Evolutionary conservation across 2,113 vertebrate genomes (phyloP), one percentile per base, ranked within the genome.

Genomic region (Excalfactoria chinensis): DNA sequence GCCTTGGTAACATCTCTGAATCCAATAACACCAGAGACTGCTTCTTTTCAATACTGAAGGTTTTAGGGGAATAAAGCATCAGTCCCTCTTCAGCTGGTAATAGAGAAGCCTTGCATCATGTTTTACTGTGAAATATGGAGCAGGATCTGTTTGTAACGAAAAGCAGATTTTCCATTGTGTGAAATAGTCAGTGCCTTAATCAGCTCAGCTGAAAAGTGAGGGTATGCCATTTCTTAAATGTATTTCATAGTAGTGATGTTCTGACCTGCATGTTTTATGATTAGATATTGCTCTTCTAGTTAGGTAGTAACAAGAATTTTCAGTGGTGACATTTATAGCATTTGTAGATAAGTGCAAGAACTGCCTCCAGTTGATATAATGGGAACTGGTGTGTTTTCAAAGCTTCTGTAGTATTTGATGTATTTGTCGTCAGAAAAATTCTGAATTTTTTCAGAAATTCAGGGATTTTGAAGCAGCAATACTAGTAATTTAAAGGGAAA

Each of bases 281-380:
- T 87, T 53, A 13, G 2, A 2, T 28, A 21, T 5, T 43, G n/a
- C n/a, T 75, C 8, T 53, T 72, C 69, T 0, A 0, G 4, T 26
- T 58, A 51, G 11, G 46, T 53, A 46, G 22, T 35, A 25, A 9
- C n/a, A 28, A 83, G 51, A 81, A 55, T 53, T 30, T 51, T 46
- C 64, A 51, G 53, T 72, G 14, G 15, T 37, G 21, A 3, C 25
- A 41, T 13, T 5, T 5, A 4, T 46, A 19, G 55, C 41, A 34
- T 37, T 73, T n/a, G 12, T 26, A 23, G 32, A 7, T 17, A 18
- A 1, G n/a, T 34, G 14, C 46, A 79, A 3, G 41, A 51, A 71
- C 37, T 66, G 6, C 30, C 32, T 79, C 19, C 20, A 66, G 23
- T 0, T 62, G 18, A 67, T 7, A 2, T 3, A 72, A 75, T 18